Base-by-base conservation (phyloP, 2,888 invertebrate species). In the Eupeodes luniger region DNA sequence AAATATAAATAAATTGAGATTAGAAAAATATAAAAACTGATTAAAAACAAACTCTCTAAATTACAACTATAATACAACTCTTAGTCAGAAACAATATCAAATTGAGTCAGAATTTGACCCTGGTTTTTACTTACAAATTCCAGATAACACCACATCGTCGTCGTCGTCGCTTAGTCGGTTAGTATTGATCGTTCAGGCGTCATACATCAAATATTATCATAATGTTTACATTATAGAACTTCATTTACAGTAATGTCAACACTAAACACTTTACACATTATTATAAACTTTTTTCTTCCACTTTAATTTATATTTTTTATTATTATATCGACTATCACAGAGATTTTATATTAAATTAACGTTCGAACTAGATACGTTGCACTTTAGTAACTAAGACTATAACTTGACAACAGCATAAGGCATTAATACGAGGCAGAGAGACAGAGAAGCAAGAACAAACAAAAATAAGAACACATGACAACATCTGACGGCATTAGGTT, bases 71-170 rank as follows among this genome's bases (percentile, higher is more conserved):
- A 2, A 19, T 19, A 1, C 2, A 19, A 2, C 12, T 57, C 27
- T 57, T 27, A 34, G 7, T 34, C 34, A 57, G 11, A 19, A 19
- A 11, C 2, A 11, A 19, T 5, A 64, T 5, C 1, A 62, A 16
- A 40, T 11, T n/a, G 19, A 64, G 12, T 64, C 19, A 64, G 11
- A 64, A 19, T 19, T 47, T 19, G 16, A 16, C 64, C 66, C 10
- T 66, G 14, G 27, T 7, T 49, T 64, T 64, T 49, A 27, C 27
- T 66, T 27, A 66, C 66, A 49, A 66, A 27, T 66, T 66, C 66
- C 49, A 66, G 66, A 66, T 66, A 49, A 49, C 19, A 27, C 27
- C 27, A 27, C 27, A 2, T 27, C 3, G 27, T 19, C 19, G 27
- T 27, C 27, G 27, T 27, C 3, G 27, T 27, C 3, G 27, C 27